phyloP scores from a whole-genome alignment of 2,113 vertebrate genomes.

The cat (Felis catus) region DNA sequence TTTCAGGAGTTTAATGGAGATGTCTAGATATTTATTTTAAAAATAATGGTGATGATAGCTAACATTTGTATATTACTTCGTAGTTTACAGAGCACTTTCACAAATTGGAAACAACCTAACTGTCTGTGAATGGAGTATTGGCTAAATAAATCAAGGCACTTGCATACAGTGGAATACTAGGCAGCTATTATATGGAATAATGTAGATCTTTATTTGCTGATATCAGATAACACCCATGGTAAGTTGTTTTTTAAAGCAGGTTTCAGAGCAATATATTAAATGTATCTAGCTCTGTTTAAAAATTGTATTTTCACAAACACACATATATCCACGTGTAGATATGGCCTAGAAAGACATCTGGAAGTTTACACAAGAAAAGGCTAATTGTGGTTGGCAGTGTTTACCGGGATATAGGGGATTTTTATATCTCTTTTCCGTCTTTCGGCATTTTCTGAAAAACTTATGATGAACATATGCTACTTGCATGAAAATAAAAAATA shows the following conservation, averaged over 20 bases:
- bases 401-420: neutral
- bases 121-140: slow-evolving; percentile 25
- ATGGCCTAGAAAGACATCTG: neutral
- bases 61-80: slow-evolving; percentile 25
- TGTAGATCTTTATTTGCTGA: slow-evolving; percentile 23
- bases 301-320: neutral
- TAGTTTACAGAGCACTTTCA: slow-evolving; percentile 55
- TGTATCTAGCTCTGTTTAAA: neutral
- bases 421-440: neutral
- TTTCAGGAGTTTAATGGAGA: neutral
- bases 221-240: neutral
- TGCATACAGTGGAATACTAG: neutral
- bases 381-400: neutral
- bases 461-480: neutral
- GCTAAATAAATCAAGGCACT: slow-evolving; percentile 60
- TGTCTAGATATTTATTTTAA: slow-evolving; percentile 41
- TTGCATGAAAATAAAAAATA: neutral
- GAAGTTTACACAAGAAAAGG: neutral
- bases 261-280: neutral
- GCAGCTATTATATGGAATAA: neutral
- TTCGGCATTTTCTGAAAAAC: neutral
- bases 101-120: slow-evolving; percentile 53
- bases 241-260: neutral
- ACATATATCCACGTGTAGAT: neutral
- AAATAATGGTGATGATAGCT: slow-evolving; percentile 37